phyloP scores from a whole-genome alignment of 1,140 invertebrate species.

The Cyclina sinensis region DNA sequence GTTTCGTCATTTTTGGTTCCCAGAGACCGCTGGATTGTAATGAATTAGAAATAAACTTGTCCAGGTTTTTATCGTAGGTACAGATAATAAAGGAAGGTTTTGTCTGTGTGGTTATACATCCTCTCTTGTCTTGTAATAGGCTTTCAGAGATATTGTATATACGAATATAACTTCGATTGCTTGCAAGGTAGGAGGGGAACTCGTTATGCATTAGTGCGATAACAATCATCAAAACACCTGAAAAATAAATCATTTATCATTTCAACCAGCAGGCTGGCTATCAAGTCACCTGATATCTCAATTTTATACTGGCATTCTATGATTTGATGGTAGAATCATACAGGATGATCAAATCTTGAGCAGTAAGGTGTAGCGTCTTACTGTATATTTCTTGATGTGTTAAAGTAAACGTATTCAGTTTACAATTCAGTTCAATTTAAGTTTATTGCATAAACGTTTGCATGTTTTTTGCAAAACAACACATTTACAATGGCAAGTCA shows the following conservation, averaged over 20 bases:
- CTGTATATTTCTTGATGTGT: too few relatives aligned
- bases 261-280: too few relatives aligned
- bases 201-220: not conserved
- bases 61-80: slow-evolving; percentile 70
- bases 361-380: too few relatives aligned
- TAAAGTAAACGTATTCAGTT: too few relatives aligned
- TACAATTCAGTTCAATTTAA: too few relatives aligned
- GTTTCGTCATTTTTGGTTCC: slow-evolving; percentile 80
- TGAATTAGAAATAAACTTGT: slow-evolving; percentile 80
- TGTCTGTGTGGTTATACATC: slow-evolving; percentile 49
- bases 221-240: not conserved
- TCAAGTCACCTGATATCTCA: not conserved
- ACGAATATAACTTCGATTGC: not conserved
- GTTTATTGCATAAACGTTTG: too few relatives aligned
- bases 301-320: not conserved
- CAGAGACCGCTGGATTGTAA: slow-evolving; percentile 76
- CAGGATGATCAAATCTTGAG: too few relatives aligned
- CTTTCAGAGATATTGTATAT: not conserved
- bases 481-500: too few relatives aligned
- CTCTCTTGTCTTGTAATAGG: not conserved
- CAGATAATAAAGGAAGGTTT: slow-evolving; percentile 77
- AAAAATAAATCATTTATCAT: not conserved
- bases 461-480: too few relatives aligned
- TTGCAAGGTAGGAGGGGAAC: not conserved
- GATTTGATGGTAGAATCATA: not conserved